Percentiles rank a stretch among this genome's conserved stretches.
Conservation (phyloP, 2,113 vertebrate genomes). For the Oryzias melastigma region DNA sequence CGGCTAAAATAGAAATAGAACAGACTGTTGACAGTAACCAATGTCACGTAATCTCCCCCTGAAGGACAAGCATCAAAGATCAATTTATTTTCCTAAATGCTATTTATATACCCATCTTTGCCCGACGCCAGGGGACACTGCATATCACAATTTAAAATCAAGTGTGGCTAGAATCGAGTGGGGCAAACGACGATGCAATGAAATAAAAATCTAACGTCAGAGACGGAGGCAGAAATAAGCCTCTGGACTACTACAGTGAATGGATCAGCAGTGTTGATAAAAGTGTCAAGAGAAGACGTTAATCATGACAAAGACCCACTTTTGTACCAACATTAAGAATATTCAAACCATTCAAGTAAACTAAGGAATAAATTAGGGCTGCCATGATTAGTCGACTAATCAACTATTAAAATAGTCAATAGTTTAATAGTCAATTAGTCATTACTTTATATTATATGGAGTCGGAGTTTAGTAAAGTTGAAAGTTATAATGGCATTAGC, state of each 20-base stretch:
- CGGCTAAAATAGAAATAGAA: slow-evolving; percentile 69
- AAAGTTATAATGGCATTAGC: too few relatives aligned
- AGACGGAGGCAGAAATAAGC: slow-evolving; percentile 29
- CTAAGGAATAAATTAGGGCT: too few relatives aligned
- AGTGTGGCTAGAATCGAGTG: slow-evolving; percentile 62
- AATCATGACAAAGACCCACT: not conserved
- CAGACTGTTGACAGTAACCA: slow-evolving; percentile 72
- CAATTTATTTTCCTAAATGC: slow-evolving; percentile 76
- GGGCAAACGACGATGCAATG: slow-evolving; percentile 46
- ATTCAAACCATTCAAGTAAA: slow-evolving; percentile 7
- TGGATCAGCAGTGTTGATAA: slow-evolving; percentile 19
- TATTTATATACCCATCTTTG: slow-evolving; percentile 66
- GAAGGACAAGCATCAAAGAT: slow-evolving; percentile 75
- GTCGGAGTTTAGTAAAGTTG: too few relatives aligned
- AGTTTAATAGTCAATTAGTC: too few relatives aligned
- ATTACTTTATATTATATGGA: too few relatives aligned
- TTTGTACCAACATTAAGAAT: slow-evolving; percentile 7
- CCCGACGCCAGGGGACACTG: slow-evolving; percentile 42
- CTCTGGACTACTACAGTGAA: slow-evolving; percentile 34
- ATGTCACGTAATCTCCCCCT: slow-evolving; percentile 73
- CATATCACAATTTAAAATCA: slow-evolving; percentile 61
- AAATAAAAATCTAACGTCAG: slow-evolving; percentile 29
- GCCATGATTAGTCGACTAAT: too few relatives aligned
- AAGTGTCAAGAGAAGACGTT: not conserved
- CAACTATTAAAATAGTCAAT: too few relatives aligned